Base-by-base conservation (phyloP, 53 echinoderm and acorn worm genomes). In the Zoroaster sp. region DNA sequence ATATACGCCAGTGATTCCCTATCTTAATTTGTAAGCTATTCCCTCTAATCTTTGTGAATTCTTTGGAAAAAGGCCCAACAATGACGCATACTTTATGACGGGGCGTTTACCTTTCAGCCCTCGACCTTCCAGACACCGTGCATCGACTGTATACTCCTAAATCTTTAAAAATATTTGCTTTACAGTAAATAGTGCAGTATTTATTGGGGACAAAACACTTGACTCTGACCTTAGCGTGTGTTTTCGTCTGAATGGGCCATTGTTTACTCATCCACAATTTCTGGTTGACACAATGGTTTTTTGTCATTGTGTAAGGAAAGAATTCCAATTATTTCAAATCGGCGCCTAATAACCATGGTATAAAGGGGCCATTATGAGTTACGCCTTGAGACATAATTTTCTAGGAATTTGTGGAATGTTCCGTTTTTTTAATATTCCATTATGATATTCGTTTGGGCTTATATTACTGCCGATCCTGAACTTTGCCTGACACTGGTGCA, bases 391-490 rank as follows among this genome's bases (percentile, higher is more conserved):
- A 20, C 23, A 23, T 18, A 74, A 35, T 30, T 77, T 79, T 79
- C 40, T 12, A 59, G 65, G 39, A 63, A 79, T 79, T 46, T 47
- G 34, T 31, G 76, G 79, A 79, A 79, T 79, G 79, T 28, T 79
- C 55, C 39, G 38, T 79, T 35, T 11, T 54, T 18, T 39, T 44
- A 39, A 18, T 35, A 8, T 34, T 8, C 25, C 17, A 13, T 40
- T 6, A 55, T 25, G 7, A 18, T 34, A 32, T 76, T 33, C 52
- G 34, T 7, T 35, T 11, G 33, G 76, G 4, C 74, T 25, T 42
- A 43, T 41, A 82, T 59, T 55, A 55, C 55, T 25, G 21, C 55
- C 21, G 28, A 59, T 68, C 68, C 3, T 82, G 45, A 82, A 82
- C 82, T 68, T 18, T 82, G 40, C 17, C 18, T 82, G 79, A 40